These are phyloP conservation scores for Xiphophorus couchianus DNA, from an alignment of 2,113 vertebrate species.

Conservation along the genomic window DNA sequence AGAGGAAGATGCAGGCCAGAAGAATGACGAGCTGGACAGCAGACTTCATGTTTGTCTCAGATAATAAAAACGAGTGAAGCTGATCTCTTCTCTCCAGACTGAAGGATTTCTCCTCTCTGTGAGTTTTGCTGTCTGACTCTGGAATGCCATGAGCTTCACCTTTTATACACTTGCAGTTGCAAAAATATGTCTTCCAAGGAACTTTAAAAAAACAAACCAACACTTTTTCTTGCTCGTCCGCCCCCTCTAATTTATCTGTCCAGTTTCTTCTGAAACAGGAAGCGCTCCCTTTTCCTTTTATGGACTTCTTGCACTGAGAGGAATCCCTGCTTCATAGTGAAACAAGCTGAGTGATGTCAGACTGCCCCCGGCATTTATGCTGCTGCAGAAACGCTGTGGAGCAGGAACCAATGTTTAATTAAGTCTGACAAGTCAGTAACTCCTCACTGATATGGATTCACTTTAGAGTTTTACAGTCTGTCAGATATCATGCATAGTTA, in stretches of 20 bases:
- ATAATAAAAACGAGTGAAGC: neutral
- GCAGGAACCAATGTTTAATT: neutral
- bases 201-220: neutral
- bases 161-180: neutral
- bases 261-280: neutral
- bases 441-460: neutral
- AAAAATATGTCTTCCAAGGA: neutral
- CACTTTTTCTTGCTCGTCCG: too few relatives aligned
- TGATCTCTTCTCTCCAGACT: neutral
- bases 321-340: neutral
- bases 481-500: too few relatives aligned
- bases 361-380: neutral
- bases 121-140: neutral
- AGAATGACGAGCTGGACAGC: conserved; percentile 11
- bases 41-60: conserved; percentile 25
- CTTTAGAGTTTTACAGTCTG: neutral
- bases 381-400: neutral
- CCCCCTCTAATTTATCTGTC: neutral
- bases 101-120: neutral
- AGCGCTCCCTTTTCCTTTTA: neutral
- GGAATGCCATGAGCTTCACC: neutral
- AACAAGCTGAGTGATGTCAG: neutral
- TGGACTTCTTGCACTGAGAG: neutral
- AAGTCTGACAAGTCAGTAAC: neutral
- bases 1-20: conserved; percentile 6